These are phyloP conservation scores for Drosophila prostipennis DNA, from an alignment of 2,888 invertebrate species.

Conservation along the genomic window DNA sequence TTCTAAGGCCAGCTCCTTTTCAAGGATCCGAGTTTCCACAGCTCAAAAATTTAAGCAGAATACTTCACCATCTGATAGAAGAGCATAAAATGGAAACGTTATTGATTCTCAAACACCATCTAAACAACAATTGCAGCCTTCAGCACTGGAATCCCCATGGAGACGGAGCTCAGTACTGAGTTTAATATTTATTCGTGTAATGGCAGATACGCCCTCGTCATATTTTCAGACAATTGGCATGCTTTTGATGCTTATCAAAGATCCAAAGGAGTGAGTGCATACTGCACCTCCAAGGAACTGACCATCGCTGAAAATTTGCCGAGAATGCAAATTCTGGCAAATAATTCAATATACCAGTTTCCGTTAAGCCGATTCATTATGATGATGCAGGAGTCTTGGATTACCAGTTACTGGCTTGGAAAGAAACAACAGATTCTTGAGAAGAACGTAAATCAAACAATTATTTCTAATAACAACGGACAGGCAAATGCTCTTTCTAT, in stretches of 20 bases:
- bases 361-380: neutral
- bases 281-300: neutral
- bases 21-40: neutral
- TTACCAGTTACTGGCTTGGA: neutral
- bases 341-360: neutral
- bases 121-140: neutral
- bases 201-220: neutral
- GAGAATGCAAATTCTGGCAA: neutral
- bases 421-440: neutral
- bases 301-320: neutral
- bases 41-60: neutral
- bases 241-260: neutral
- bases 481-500: neutral
- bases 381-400: neutral
- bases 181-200: rapidly evolving
- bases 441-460: neutral
- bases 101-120: neutral
- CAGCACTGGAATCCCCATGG: neutral
- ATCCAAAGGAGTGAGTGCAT: neutral
- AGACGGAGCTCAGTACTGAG: neutral
- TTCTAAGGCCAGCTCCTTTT: neutral
- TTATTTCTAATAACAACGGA: neutral
- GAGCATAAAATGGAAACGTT: neutral
- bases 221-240: neutral
- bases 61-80: neutral